Conservation (phyloP, 2,888 invertebrate species). For the Escarpia spicata region DNA sequence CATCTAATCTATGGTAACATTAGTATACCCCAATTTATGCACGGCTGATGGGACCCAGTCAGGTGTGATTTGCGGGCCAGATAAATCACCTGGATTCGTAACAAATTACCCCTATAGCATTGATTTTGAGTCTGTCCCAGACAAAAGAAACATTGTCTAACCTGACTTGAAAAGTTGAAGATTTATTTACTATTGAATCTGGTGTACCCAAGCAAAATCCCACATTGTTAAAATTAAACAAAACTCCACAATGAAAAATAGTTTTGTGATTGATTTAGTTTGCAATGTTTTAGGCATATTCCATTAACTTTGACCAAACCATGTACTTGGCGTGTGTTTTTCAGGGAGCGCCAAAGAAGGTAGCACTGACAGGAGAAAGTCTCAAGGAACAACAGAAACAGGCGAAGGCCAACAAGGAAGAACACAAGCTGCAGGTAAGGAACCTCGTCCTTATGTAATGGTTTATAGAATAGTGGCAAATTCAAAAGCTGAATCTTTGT, state of each 20-base stretch:
- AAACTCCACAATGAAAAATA: background rate
- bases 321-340: background rate
- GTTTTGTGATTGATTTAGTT: background rate
- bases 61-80: too few species aligned
- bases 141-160: too few species aligned
- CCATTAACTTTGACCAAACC: background rate
- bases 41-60: too few species aligned
- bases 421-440: slow-evolving; percentile 56
- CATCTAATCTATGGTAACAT: too few species aligned
- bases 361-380: slow-evolving; percentile 59
- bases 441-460: background rate
- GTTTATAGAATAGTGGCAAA: too few species aligned
- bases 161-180: too few species aligned
- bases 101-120: background rate
- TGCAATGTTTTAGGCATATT: background rate
- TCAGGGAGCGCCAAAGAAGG: slow-evolving; percentile 47
- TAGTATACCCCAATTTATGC: too few species aligned
- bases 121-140: too few species aligned
- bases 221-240: background rate
- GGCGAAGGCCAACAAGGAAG: slow-evolving; percentile 61
- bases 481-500: too few species aligned
- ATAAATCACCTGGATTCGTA: background rate
- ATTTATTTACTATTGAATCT: too few species aligned
- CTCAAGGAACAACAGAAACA: slow-evolving; percentile 64
- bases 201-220: background rate